Conservation (phyloP, 1,140 invertebrate species). For the Meloidogyne floridensis region DNA sequence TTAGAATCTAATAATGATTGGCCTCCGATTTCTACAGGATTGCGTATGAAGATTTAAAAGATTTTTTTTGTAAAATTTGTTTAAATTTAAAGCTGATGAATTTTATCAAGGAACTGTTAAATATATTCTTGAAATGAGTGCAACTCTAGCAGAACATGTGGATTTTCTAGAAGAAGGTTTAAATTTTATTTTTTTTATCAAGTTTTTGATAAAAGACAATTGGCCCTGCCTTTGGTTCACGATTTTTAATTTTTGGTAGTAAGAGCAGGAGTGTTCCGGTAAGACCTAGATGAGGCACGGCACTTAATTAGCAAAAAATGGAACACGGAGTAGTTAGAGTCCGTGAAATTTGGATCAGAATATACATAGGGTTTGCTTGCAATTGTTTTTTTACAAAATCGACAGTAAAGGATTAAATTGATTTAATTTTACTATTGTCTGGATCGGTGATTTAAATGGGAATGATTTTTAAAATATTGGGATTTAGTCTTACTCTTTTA, state of each 20-base stretch:
- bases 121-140: conserved; percentile 61
- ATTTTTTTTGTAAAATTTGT: neutral
- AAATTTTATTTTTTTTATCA: neutral
- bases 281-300: no score
- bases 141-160: conserved; percentile 58
- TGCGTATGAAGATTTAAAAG: conserved; percentile 19
- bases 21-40: conserved; percentile 51
- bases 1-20: conserved; percentile 60
- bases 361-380: no score
- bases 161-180: conserved; percentile 57
- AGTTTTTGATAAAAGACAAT: no score
- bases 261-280: no score
- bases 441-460: no score
- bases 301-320: neutral
- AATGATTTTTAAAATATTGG: no score
- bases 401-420: no score
- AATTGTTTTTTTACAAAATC: no score
- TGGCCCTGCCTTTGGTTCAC: no score
- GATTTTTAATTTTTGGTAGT: no score
- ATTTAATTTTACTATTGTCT: no score
- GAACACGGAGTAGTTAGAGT: neutral
- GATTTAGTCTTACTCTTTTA: neutral
- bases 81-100: conserved; percentile 53
- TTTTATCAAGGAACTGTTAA: conserved; percentile 64
- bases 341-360: no score